Conservation (phyloP, 2,797 vertebrate species). For the Ataeniobius toweri region DNA sequence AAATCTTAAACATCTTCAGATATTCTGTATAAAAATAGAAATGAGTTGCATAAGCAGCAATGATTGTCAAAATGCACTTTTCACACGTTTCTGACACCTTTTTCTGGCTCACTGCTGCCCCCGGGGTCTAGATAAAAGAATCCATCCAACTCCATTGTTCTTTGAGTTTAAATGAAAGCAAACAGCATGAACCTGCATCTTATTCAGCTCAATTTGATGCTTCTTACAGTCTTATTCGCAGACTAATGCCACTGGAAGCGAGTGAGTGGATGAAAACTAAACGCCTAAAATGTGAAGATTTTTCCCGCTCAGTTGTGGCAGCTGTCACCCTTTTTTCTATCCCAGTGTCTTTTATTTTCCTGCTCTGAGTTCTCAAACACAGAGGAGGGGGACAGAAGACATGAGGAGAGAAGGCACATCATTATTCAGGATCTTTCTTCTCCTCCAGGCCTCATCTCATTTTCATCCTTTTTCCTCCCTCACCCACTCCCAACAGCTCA, state of each 20-base stretch:
- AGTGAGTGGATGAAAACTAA: conserved; percentile 24
- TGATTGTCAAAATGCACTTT: neutral
- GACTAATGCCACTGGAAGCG: conserved; percentile 15
- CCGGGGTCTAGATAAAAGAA: neutral
- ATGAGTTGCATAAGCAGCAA: no score
- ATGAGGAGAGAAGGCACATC: conserved; percentile 28
- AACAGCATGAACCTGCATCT: no score
- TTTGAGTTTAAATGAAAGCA: conserved; percentile 3
- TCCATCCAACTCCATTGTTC: neutral
- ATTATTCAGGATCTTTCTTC: conserved; percentile 65
- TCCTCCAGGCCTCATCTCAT: conserved; percentile 70
- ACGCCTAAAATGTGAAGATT: conserved; percentile 36
- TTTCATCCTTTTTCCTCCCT: conserved; percentile 67
- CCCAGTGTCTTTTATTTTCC: conserved; percentile 7
- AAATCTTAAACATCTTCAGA: no score
- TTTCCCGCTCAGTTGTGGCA: conserved; percentile 25
- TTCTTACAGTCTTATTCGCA: conserved; percentile 6
- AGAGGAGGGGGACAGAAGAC: conserved; percentile 5
- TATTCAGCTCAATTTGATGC: neutral
- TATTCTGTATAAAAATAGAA: no score
- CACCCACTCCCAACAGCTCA: conserved; percentile 77
- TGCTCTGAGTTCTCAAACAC: conserved; percentile 31
- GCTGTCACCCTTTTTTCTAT: conserved; percentile 41
- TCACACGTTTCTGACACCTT: neutral
- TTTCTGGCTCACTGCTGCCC: conserved; percentile 18